Evolutionary conservation across 1,140 invertebrate genomes (phyloP).

Genomic region (Meloidogyne chitwoodi): DNA sequence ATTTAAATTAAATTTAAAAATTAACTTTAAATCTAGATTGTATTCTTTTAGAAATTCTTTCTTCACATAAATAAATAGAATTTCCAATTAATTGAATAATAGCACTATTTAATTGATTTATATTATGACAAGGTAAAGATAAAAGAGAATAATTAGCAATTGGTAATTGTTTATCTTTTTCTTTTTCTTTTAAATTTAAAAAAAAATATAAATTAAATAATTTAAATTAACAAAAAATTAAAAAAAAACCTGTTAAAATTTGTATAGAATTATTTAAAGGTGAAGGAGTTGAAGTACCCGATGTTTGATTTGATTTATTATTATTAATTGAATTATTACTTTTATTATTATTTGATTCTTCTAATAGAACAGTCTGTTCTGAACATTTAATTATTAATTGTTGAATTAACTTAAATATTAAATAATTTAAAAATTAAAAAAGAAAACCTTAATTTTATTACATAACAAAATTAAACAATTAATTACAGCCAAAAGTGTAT

Average conservation of each 20-base stretch:
- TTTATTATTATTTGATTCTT: neutral
- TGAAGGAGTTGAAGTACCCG: neutral
- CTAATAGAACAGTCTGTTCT: neutral
- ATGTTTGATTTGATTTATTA: neutral
- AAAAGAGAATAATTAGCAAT: conserved; percentile 71
- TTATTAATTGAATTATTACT: conserved; percentile 1
- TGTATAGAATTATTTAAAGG: neutral
- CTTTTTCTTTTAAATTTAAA: too few relatives aligned
- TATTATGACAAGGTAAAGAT: conserved; percentile 63
- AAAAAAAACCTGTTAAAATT: neutral
- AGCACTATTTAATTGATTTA: conserved; percentile 26
- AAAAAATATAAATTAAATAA: too few relatives aligned
- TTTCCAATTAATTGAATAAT: conserved; percentile 31
- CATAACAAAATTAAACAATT: conserved; percentile 11
- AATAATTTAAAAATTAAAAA: conserved; percentile 46
- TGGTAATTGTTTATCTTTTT: too few relatives aligned
- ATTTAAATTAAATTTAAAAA: conserved; percentile 19
- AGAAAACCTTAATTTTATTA: neutral
- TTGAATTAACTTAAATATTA: conserved; percentile 1
- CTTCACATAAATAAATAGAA: conserved; percentile 28
- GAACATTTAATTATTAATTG: conserved; percentile 3
- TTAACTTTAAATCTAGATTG: conserved; percentile 39
- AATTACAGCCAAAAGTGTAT: conserved; percentile 3
- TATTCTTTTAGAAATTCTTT: conserved; percentile 38
- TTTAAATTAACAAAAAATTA: too few relatives aligned